Conservation (phyloP, 2,797 vertebrate genomes). For the Mormyrops attenuatus region DNA sequence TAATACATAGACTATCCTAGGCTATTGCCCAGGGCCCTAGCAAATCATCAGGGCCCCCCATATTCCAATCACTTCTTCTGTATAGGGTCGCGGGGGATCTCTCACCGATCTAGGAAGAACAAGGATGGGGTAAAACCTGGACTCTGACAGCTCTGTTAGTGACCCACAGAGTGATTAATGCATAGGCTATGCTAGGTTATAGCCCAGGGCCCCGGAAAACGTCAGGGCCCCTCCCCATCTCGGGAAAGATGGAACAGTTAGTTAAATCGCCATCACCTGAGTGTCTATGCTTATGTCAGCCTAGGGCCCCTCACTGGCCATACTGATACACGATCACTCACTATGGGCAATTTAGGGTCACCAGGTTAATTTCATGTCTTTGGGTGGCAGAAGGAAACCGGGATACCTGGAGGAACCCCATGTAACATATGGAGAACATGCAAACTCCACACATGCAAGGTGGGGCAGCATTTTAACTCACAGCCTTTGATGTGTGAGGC, state of each 20-base stretch:
- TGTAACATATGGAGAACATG: not conserved
- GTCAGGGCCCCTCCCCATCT: not conserved
- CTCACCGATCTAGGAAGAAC: not conserved
- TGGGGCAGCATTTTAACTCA: not conserved
- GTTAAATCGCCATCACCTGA: not conserved
- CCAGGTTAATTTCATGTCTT: not conserved
- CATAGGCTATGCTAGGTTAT: not conserved
- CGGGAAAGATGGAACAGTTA: not conserved
- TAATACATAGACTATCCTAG: not conserved
- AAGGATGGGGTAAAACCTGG: not conserved
- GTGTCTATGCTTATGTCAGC: not conserved
- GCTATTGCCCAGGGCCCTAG: not conserved
- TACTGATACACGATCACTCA: not conserved
- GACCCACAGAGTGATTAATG: not conserved
- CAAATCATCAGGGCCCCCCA: not conserved
- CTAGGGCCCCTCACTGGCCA: not conserved
- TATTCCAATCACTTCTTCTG: not conserved
- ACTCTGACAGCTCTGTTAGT: not conserved
- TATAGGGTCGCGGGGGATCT: not conserved
- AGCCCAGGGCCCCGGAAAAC: not conserved
- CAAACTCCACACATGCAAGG: not conserved
- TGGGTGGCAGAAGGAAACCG: not conserved
- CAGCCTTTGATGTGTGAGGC: not conserved
- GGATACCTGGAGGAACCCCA: not conserved
- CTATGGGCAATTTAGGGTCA: not conserved